Evolutionary conservation across 2,888 invertebrate genomes (phyloP).

Genomic region (Agrotis ipsilon): DNA sequence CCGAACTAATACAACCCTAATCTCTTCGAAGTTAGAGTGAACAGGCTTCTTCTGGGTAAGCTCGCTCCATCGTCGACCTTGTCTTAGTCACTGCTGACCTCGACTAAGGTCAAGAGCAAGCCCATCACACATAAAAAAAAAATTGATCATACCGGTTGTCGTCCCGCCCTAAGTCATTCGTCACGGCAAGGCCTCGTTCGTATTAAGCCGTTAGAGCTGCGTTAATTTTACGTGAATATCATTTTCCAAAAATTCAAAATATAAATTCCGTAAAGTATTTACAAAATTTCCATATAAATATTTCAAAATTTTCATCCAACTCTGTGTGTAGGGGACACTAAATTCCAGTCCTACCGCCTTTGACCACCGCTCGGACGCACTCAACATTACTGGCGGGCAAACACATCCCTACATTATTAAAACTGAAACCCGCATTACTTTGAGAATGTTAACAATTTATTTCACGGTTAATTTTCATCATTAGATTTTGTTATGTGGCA

Average conservation of each 20-base stretch:
- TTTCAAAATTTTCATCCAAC: neutral
- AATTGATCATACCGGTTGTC: no score
- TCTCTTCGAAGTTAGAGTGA: no score
- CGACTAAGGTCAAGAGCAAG: no score
- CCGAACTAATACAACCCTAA: no score
- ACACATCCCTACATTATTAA: slow-evolving; percentile 46
- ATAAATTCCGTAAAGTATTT: neutral
- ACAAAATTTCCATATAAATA: slow-evolving; percentile 18
- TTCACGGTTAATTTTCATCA: slow-evolving; percentile 11
- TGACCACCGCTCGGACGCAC: slow-evolving; percentile 34
- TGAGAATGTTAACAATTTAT: slow-evolving; percentile 26
- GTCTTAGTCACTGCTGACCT: no score
- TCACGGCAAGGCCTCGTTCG: no score
- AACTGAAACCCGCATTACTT: slow-evolving; percentile 42
- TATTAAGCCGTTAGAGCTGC: no score
- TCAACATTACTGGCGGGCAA: slow-evolving; percentile 27
- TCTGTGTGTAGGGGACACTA: slow-evolving; percentile 33
- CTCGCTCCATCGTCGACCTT: no score
- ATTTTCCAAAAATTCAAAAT: neutral
- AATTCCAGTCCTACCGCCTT: slow-evolving; percentile 48
- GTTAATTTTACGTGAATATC: no score
- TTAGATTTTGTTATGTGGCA: neutral
- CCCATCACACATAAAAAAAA: no score
- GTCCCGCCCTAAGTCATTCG: no score
- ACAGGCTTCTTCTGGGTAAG: no score